Conservation (phyloP, 2,888 invertebrate species). For the Mesoligia furuncula region DNA sequence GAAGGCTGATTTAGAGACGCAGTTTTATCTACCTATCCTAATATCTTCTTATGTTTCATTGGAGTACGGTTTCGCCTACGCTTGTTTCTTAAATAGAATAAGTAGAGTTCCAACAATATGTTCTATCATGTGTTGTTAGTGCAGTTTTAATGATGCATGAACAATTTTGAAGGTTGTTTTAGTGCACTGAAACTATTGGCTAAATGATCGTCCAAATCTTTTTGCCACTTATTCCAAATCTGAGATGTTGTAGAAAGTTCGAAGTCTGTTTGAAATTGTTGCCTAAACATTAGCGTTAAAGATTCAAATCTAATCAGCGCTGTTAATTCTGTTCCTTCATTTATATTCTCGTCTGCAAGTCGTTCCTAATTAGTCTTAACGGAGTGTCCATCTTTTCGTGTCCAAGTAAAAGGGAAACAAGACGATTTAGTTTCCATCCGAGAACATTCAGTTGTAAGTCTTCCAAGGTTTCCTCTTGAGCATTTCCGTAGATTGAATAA, state of each 20-base stretch:
- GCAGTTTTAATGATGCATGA: slow-evolving; percentile 22
- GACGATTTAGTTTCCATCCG: slow-evolving; percentile 30
- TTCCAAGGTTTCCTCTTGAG: slow-evolving; percentile 39
- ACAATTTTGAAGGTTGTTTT: slow-evolving; percentile 10
- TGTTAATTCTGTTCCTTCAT: slow-evolving; percentile 33
- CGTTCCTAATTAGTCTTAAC: slow-evolving; percentile 40
- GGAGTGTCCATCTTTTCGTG: slow-evolving; percentile 24
- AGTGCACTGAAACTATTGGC: not conserved
- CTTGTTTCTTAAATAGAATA: slow-evolving; percentile 35
- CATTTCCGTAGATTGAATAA: slow-evolving; percentile 33
- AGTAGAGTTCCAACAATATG: slow-evolving; percentile 16
- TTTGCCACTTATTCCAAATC: not conserved
- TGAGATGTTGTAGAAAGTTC: not conserved
- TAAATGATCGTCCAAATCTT: not conserved
- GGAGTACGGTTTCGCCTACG: slow-evolving; percentile 27
- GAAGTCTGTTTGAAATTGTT: not conserved
- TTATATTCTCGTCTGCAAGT: slow-evolving; percentile 49
- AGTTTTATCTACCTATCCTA: slow-evolving; percentile 27
- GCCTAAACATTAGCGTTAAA: not conserved
- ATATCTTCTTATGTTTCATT: slow-evolving; percentile 22
- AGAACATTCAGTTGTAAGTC: slow-evolving; percentile 39
- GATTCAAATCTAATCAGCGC: slow-evolving; percentile 30
- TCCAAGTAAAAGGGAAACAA: slow-evolving; percentile 30
- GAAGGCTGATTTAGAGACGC: slow-evolving; percentile 13
- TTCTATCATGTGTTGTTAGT: slow-evolving; percentile 11